Evolutionary conservation across 2,888 invertebrate species (phyloP), one percentile per base, ranked within the genome.

Genomic region (Fissipunctia ypsillon): DNA sequence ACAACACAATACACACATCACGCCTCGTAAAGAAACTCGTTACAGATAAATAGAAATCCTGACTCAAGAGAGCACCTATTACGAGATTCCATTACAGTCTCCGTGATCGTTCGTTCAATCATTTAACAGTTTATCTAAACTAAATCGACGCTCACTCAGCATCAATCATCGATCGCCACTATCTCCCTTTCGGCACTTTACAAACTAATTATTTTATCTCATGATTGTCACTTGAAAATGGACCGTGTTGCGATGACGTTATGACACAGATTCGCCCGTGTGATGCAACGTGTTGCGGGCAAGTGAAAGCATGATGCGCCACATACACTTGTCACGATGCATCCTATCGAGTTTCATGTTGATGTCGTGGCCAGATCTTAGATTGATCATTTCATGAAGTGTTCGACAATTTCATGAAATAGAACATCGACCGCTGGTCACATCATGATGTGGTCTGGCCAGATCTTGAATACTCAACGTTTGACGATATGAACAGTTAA

Each of bases 201-300:
- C 71, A 52, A 83, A 48, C 35, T 86, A 80, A 84, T 84, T 83
- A 85, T 83, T 85, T 87, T 86, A 86, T 84, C 83, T 54, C 71
- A 19, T n/a, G 38, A 57, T 50, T 59, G 67, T 59, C 72, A 71
- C 25, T 76, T 69, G 63, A 84, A 73, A 76, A 78, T 63, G 48
- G 43, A 84, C 79, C 72, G 54, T 69, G 61, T 3, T 19, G 19
- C 14, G 19, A 10, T 66, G 56, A n/a, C 0, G 28, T 69, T 85
- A 84, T 67, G 76, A 80, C 76, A 71, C 52, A 71, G 28, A 66
- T 65, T 85, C 28, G 80, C 59, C 28, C 45, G 75, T 56, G 72
- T 78, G 75, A 83, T 52, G 73, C 54, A 73, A 83, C 59, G 25
- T 57, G 43, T 80, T 35, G 79, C 38, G 52, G 31, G 50, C 52